Evolutionary conservation across 2,888 invertebrate species (phyloP).

Genomic region (Schizotus pectinicornis): DNA sequence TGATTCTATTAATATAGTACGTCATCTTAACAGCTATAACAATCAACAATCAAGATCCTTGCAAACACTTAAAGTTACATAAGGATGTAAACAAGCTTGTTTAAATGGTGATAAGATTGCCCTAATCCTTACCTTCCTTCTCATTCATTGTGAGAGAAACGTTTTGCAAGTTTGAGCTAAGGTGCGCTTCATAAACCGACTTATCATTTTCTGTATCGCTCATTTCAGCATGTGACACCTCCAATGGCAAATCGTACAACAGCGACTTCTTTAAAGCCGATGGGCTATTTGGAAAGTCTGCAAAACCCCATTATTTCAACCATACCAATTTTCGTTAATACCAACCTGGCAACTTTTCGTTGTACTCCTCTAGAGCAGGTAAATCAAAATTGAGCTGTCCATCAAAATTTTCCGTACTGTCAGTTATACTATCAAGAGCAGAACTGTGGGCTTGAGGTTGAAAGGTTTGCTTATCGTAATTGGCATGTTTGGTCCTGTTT

Average conservation of each 20-base stretch:
- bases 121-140: conserved; percentile 53
- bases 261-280: conserved; percentile 62
- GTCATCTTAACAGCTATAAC: too few species aligned
- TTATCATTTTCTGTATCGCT: conserved; percentile 61
- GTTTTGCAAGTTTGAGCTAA: conserved; percentile 61
- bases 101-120: not conserved
- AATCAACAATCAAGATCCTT: too few species aligned
- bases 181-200: conserved; percentile 60
- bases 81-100: not conserved
- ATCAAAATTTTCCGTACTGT: conserved; percentile 33
- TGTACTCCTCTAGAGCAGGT: conserved; percentile 46
- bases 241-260: conserved; percentile 64
- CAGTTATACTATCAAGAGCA: conserved; percentile 34
- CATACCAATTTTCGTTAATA: not conserved
- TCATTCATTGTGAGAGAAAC: conserved; percentile 59
- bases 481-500: conserved; percentile 40
- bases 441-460: conserved; percentile 52
- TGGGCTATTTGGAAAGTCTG: conserved; percentile 65
- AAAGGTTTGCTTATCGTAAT: conserved; percentile 45
- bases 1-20: too few species aligned
- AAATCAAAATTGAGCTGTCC: conserved; percentile 43
- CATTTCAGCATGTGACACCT: conserved; percentile 56
- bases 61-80: conserved; percentile 1
- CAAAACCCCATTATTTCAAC: conserved; percentile 9
- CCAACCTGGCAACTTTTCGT: conserved; percentile 50